phyloP scores from a whole-genome alignment of 2,113 vertebrate genomes.

The Falcunculus frontatus region DNA sequence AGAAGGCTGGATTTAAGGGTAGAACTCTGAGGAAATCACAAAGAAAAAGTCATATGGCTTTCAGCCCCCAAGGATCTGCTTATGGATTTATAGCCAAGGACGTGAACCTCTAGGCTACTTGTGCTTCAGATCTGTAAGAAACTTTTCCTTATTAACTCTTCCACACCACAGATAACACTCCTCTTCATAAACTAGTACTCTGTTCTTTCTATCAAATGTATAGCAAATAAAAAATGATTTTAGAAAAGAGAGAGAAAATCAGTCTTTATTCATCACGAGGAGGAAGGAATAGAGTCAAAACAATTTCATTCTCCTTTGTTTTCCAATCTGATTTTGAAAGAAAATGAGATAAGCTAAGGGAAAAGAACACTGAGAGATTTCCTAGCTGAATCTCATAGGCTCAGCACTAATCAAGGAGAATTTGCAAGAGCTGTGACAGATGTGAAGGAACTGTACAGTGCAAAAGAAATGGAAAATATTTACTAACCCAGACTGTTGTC shows the following conservation, averaged over 20 bases:
- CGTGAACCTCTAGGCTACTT: background rate
- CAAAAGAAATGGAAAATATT: conserved; percentile 17
- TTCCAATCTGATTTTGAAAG: background rate
- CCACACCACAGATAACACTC: background rate
- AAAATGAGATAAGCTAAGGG: background rate
- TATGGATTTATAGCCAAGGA: conserved; percentile 7
- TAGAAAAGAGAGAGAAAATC: background rate
- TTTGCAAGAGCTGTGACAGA: background rate
- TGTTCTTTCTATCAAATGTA: background rate
- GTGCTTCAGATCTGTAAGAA: background rate
- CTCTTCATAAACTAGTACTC: background rate
- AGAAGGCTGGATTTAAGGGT: background rate
- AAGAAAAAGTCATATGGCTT: background rate
- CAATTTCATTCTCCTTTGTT: background rate
- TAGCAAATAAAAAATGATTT: background rate
- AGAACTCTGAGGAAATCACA: conserved; percentile 4
- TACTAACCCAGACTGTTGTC: background rate
- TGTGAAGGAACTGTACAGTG: background rate
- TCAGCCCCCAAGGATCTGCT: background rate
- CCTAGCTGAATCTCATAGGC: background rate
- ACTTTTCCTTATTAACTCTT: background rate
- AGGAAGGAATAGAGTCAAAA: background rate
- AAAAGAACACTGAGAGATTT: background rate
- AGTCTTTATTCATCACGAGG: background rate
- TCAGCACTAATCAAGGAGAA: background rate